Percentiles rank a stretch among this genome's conserved stretches.
Conservation (phyloP, 2,888 invertebrate genomes). For the Drosophila multiciliata region DNA sequence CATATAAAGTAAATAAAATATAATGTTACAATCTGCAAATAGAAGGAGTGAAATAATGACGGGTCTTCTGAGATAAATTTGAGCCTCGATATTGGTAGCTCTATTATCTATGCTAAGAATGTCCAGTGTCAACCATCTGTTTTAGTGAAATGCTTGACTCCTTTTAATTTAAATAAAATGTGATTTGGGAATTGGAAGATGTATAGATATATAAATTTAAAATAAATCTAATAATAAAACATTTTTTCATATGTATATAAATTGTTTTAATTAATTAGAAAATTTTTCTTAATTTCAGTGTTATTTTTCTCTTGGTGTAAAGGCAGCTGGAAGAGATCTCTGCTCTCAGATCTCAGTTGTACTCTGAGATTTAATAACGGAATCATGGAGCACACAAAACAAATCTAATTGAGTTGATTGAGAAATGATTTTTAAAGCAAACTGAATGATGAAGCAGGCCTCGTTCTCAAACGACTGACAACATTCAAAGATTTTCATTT, state of each 20-base stretch:
- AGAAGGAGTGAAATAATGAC: too few species aligned
- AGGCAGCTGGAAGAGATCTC: background rate
- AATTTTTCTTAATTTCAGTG: background rate
- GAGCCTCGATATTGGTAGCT: background rate
- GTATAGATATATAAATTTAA: background rate
- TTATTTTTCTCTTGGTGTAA: background rate
- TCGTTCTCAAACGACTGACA: background rate
- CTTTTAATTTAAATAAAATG: background rate
- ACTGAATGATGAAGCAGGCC: slow-evolving; percentile 23
- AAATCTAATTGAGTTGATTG: background rate
- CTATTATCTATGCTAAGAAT: background rate
- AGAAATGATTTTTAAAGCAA: background rate
- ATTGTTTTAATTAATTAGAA: too few species aligned
- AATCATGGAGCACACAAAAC: background rate
- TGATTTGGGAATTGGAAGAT: background rate
- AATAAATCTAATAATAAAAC: too few species aligned
- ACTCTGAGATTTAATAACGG: background rate
- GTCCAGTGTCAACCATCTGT: background rate
- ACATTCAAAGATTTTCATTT: slow-evolving; percentile 13
- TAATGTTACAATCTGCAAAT: too few species aligned
- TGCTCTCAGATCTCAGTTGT: background rate
- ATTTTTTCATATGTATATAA: too few species aligned
- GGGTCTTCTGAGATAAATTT: background rate
- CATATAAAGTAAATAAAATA: background rate
- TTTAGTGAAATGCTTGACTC: background rate